Base-by-base conservation (phyloP, 2,797 vertebrate genomes). In the Myotis pilosus region DNA sequence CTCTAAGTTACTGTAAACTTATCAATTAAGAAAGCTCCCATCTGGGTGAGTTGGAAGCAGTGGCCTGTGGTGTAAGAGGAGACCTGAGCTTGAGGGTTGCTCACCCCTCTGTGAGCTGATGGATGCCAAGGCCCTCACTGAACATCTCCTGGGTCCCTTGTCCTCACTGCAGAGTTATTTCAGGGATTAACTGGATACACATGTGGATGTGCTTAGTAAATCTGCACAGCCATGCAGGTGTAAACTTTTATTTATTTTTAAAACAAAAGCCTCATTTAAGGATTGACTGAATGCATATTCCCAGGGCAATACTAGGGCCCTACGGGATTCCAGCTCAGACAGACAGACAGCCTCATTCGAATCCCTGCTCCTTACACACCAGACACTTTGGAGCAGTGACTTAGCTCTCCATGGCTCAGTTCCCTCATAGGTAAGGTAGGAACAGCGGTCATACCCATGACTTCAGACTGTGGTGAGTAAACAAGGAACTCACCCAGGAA, bases 221-320 rank as follows among this genome's bases (percentile, higher is more conserved):
- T 90, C 13, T 80, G 23, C 57, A 38, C 47, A 91, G n/a, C 22
- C 84, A 22, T 30, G 57, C 53, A 83, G 38, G 79, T 38, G 17
- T 60, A 33, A 82, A 76, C 17, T 68, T 66, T 92, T 92, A 33
- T 36, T 81, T 60, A 5, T 75, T 91, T 66, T 71, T 87, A 23
- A 57, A 92, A 66, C n/a, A 51, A 87, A 83, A 78, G 9, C 8
- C 19, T 84, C 69, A 49, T 33, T 53, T 79, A 71, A 25, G 5
- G 8, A 8, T 28, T 47, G 25, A 51, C 28, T 68, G 30, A 51
- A n/a, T 44, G 44, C 53, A 22, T 66, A 13, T 30, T 69, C 9
- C 12, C n/a, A 51, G 38, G 44, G 51, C 38, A 85, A 30, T 12
- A 20, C 0, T 20, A 78, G 51, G 38, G 47, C 12, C 23, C 3